phyloP scores from a whole-genome alignment of 2,797 vertebrate species.

The Phrynocephalus guinanensis region DNA sequence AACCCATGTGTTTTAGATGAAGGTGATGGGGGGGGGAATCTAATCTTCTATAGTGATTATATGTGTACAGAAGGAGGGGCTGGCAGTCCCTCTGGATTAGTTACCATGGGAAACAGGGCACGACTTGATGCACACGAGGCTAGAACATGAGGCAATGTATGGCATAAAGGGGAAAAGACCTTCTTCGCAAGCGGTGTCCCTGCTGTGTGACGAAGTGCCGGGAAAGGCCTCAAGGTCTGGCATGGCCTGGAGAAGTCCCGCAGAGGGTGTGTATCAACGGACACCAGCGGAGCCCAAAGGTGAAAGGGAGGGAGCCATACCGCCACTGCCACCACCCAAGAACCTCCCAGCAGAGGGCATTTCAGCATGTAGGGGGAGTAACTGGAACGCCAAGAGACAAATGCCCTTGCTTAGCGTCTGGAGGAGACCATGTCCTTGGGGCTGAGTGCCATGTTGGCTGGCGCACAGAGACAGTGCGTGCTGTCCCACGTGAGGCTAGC shows the following conservation, averaged over 20 bases:
- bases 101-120: not conserved
- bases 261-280: not conserved
- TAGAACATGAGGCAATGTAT: not conserved
- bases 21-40: not conserved
- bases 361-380: not conserved
- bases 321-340: not conserved
- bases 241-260: not conserved
- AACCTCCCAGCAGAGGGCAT: constrained; percentile 13
- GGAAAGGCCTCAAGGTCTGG: not conserved
- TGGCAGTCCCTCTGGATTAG: not conserved
- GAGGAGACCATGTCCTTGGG: constrained; percentile 42
- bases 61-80: not conserved
- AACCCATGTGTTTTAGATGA: not conserved
- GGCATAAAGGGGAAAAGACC: not conserved
- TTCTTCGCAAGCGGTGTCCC: not conserved
- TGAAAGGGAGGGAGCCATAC: no score
- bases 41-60: not conserved
- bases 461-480: constrained; percentile 23
- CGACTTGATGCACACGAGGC: no score
- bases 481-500: constrained; percentile 8
- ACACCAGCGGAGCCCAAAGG: not conserved
- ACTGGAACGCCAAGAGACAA: not conserved
- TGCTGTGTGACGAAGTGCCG: not conserved
- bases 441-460: constrained; percentile 35
- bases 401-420: not conserved